Evolutionary conservation across 37 sponge, comb jelly and placozoan genomes (phyloP).

Genomic region (Ephydatia muelleri): DNA sequence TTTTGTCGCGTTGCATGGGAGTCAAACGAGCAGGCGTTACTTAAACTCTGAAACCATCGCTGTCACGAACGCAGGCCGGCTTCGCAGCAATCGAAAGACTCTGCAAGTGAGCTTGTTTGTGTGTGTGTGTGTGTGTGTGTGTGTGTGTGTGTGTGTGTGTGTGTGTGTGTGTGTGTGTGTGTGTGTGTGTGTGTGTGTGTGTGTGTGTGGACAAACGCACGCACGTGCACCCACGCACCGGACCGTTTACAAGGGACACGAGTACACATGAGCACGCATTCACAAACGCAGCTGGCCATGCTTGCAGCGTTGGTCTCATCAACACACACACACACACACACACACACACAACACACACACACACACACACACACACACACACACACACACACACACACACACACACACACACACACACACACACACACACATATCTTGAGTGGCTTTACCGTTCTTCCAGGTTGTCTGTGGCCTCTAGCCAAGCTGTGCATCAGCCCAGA

Average conservation of each 20-base stretch:
- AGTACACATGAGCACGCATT: too few species aligned
- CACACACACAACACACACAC: not conserved
- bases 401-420: not conserved
- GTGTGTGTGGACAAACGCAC: too few species aligned
- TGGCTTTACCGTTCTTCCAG: not conserved
- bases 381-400: not conserved
- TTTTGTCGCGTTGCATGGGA: not conserved
- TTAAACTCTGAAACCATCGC: too few species aligned
- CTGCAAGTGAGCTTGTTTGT: constrained; percentile 56
- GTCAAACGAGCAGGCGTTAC: too few species aligned
- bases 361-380: not conserved
- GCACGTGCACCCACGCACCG: too few species aligned
- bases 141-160: too few species aligned
- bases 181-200: too few species aligned
- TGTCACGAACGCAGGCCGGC: constrained; percentile 29
- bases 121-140: too few species aligned
- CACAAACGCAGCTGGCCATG: constrained; percentile 14
- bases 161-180: too few species aligned
- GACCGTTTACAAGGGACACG: too few species aligned
- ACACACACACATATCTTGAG: not conserved
- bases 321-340: not conserved
- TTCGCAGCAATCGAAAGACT: constrained; percentile 60
- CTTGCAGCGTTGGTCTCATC: too few species aligned
- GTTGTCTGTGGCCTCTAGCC: constrained; percentile 52
- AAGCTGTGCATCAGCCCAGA: constrained; percentile 44